Evolutionary conservation across 2,888 invertebrate species (phyloP).

Genomic region (Saturnia japonica): DNA sequence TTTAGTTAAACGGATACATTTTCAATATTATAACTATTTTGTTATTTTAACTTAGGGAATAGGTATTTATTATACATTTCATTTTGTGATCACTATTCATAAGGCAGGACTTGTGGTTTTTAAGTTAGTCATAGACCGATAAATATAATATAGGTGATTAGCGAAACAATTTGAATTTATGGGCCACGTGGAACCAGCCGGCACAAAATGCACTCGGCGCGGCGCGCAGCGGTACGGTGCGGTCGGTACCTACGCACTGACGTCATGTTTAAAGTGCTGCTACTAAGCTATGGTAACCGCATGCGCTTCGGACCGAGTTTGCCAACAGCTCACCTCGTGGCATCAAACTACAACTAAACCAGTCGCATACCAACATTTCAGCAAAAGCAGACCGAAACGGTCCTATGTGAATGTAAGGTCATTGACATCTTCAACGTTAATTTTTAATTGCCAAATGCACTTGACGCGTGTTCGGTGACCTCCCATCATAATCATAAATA

Average conservation of each 20-base stretch:
- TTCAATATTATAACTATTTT: background rate
- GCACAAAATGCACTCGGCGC: conserved; percentile 32
- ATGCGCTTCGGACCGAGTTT: conserved; percentile 35
- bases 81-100: background rate
- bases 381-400: conserved; percentile 70
- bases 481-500: conserved; percentile 6
- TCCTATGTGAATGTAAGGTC: conserved; percentile 57
- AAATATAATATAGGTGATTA: conserved; percentile 24
- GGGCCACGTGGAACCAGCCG: conserved; percentile 65
- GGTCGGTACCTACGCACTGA: conserved; percentile 47
- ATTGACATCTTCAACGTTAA: conserved; percentile 59
- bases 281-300: conserved; percentile 38
- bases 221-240: conserved; percentile 35
- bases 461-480: conserved; percentile 2
- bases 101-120: background rate
- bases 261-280: conserved; percentile 45
- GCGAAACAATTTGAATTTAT: conserved; percentile 61
- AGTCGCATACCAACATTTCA: conserved; percentile 69
- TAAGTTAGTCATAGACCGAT: background rate
- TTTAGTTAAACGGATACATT: conserved; percentile 21
- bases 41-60: background rate
- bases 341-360: conserved; percentile 62
- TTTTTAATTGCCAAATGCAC: conserved; percentile 29
- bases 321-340: conserved; percentile 46
- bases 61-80: background rate